phyloP scores from a whole-genome alignment of 2,888 invertebrate genomes.

The Stenurella melanura region DNA sequence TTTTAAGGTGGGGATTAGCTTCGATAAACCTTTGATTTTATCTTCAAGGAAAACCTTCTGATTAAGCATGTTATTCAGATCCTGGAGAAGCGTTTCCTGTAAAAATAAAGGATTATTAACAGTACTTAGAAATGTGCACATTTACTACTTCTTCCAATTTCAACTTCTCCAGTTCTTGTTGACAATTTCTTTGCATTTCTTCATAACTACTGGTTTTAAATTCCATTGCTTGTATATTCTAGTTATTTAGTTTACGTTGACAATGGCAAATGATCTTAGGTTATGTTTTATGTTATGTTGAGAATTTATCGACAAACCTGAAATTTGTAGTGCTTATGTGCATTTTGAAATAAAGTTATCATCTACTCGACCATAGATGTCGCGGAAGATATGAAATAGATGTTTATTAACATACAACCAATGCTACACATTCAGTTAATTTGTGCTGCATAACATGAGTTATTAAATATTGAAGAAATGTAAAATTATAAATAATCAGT shows the following conservation, averaged over 20 bases:
- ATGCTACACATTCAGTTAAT: no score
- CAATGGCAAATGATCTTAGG: not conserved
- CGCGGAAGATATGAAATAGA: no score
- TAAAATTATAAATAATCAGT: no score
- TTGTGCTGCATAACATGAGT: no score
- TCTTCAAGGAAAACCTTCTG: conserved; percentile 86
- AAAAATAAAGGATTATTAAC: conserved; percentile 50
- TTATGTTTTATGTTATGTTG: conserved; percentile 3
- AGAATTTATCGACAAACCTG: not conserved
- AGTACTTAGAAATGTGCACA: no score
- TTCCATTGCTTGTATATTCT: conserved; percentile 35
- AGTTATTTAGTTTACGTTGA: not conserved
- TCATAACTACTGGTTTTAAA: conserved; percentile 50
- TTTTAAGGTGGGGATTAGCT: conserved; percentile 87
- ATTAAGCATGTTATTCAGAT: conserved; percentile 82
- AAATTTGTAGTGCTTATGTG: no score
- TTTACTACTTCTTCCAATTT: conserved; percentile 74
- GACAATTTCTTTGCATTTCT: conserved; percentile 75
- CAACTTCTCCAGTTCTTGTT: conserved; percentile 76
- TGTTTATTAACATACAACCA: no score
- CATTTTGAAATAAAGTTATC: no score
- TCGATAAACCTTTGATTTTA: conserved; percentile 86
- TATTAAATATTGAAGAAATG: no score
- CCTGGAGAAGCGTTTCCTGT: conserved; percentile 82
- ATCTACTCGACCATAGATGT: no score